These are phyloP conservation scores for Helleia helle DNA, from an alignment of 2,888 invertebrate species.

Conservation along the genomic window DNA sequence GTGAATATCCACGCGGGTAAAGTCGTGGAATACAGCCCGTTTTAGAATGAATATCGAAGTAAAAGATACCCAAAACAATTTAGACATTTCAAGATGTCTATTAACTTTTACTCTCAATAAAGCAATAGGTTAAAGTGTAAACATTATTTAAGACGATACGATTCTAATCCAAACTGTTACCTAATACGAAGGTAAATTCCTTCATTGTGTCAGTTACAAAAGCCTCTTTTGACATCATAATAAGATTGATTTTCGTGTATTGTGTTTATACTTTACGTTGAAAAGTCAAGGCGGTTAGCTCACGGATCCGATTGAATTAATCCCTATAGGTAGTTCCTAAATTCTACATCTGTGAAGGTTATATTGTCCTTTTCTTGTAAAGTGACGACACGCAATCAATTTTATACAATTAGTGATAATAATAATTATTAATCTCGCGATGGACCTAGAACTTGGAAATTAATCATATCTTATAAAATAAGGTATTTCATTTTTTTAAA, in stretches of 20 bases:
- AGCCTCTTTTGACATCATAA: neutral
- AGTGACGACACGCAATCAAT: neutral
- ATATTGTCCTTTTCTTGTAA: neutral
- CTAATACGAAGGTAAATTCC: too few relatives aligned
- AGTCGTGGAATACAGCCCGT: too few relatives aligned
- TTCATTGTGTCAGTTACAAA: neutral
- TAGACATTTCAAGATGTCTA: too few relatives aligned
- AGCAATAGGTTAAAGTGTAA: slow-evolving; percentile 14
- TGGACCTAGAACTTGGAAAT: too few relatives aligned
- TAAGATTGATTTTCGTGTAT: neutral
- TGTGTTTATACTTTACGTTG: neutral
- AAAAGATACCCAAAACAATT: too few relatives aligned
- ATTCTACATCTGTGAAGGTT: slow-evolving; percentile 3
- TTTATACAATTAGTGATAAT: too few relatives aligned
- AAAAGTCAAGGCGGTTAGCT: slow-evolving; percentile 12
- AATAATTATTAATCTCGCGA: too few relatives aligned
- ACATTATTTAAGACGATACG: slow-evolving; percentile 8
- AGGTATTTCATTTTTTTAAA: too few relatives aligned
- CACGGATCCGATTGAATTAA: slow-evolving; percentile 6
- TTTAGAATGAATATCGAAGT: too few relatives aligned
- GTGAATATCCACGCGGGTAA: too few relatives aligned
- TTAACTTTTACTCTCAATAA: too few relatives aligned
- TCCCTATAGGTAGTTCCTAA: slow-evolving; percentile 3
- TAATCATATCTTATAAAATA: too few relatives aligned
- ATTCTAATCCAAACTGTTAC: slow-evolving; percentile 8